Conservation (phyloP, 2,113 vertebrate species). For the Ciconia maguari region DNA sequence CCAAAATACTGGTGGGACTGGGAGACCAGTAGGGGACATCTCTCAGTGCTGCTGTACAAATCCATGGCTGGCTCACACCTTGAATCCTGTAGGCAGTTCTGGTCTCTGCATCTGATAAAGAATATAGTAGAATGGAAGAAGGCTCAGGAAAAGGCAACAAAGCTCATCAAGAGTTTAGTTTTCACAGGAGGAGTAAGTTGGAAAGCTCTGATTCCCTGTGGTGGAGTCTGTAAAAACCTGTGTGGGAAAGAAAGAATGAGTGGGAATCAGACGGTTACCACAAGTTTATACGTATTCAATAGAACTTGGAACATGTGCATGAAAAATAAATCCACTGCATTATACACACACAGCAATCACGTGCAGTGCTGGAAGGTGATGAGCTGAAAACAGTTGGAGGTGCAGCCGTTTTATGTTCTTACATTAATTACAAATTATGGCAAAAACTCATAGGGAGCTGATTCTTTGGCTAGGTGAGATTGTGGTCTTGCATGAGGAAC, state of each 20-base stretch:
- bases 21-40: background rate
- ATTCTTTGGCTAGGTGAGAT: background rate
- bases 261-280: background rate
- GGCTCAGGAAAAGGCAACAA: background rate
- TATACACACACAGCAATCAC: background rate
- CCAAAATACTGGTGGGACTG: background rate
- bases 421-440: background rate
- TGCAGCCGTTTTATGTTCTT: background rate
- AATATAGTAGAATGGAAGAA: background rate
- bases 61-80: background rate
- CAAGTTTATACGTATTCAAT: background rate
- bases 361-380: background rate
- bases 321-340: background rate
- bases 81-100: background rate
- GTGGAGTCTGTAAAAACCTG: background rate
- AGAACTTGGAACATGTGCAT: background rate
- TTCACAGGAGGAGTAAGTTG: background rate
- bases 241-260: background rate
- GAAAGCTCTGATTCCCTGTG: background rate
- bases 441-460: background rate
- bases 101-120: background rate
- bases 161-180: background rate
- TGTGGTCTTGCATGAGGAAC: background rate
- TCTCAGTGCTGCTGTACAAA: background rate
- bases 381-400: background rate